phyloP scores from a whole-genome alignment of 2,797 vertebrate species.

The Hapalemur alaotrensis region DNA sequence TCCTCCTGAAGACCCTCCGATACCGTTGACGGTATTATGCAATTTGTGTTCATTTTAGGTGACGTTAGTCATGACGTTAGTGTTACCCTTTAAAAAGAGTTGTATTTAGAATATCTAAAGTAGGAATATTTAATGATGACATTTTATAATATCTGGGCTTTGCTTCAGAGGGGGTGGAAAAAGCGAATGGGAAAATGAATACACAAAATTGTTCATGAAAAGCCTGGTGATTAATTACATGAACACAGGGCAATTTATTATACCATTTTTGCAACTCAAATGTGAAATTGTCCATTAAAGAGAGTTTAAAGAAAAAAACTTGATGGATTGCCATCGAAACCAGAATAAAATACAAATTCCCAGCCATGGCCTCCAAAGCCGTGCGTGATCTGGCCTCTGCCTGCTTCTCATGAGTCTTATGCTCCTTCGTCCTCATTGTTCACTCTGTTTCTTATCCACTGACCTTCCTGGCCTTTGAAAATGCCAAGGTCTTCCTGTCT shows the following conservation, averaged over 20 bases:
- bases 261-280: neutral
- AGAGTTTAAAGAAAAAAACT: neutral
- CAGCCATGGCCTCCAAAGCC: neutral
- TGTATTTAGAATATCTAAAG: neutral
- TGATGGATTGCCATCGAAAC: neutral
- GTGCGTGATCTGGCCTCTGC: rapidly evolving
- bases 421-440: neutral
- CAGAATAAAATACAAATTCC: neutral
- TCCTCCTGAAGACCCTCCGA: neutral
- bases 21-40: neutral
- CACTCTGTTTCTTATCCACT: neutral
- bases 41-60: no score
- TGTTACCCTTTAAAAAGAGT: neutral
- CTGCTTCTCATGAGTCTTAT: neutral
- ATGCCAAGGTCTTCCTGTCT: neutral
- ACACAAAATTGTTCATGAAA: neutral
- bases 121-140: neutral
- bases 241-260: neutral
- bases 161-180: neutral
- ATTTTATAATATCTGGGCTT: neutral
- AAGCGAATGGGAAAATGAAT: neutral
- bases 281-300: neutral
- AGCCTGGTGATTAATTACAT: neutral
- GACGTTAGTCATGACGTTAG: neutral
- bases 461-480: neutral